phyloP scores from a whole-genome alignment of 1,140 invertebrate species.

The Heliothis subflexa region DNA sequence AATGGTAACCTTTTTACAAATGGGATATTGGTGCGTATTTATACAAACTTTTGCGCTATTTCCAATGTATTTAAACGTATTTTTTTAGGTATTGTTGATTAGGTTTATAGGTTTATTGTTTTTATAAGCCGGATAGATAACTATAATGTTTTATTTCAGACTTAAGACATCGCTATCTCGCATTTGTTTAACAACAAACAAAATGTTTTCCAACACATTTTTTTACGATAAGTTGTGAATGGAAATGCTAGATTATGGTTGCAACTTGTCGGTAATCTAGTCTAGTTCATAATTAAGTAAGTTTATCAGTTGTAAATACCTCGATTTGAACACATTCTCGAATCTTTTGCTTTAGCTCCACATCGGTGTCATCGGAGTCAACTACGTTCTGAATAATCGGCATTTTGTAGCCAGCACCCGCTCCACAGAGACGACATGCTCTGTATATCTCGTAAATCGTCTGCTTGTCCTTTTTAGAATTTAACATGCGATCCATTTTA shows the following conservation, averaged over 20 bases:
- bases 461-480: conserved; percentile 70
- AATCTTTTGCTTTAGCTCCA: conserved; percentile 81
- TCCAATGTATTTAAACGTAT: not conserved
- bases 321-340: conserved; percentile 82
- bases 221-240: not conserved
- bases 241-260: not conserved
- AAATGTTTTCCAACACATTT: not conserved
- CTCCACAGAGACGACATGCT: conserved; percentile 82
- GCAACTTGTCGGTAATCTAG: not conserved
- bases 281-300: not conserved
- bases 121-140: not conserved
- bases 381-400: conserved; percentile 81
- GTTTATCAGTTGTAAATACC: conserved; percentile 60
- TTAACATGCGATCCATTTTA: conserved; percentile 74
- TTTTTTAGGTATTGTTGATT: not conserved
- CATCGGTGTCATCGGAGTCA: conserved; percentile 62
- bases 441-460: conserved; percentile 82
- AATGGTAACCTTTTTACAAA: not conserved
- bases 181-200: conserved; percentile 48
- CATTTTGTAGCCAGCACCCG: conserved; percentile 84
- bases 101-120: not conserved
- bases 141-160: not conserved
- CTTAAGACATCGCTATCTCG: not conserved
- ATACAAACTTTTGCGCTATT: not conserved
- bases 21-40: not conserved